Evolutionary conservation across 1,140 invertebrate genomes (phyloP).

Genomic region (Ips typographus): DNA sequence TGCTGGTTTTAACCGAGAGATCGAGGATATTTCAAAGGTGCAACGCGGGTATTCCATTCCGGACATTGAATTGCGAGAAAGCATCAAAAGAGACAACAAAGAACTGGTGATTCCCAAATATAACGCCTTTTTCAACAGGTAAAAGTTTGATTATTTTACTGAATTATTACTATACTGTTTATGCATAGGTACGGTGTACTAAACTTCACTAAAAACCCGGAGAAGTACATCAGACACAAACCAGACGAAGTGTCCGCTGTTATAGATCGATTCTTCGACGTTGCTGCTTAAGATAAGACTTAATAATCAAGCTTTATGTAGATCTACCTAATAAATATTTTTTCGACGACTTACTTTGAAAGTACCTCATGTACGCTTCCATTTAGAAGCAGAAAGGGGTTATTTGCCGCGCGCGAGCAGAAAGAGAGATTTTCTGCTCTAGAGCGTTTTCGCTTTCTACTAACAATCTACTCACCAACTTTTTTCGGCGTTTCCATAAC

Average conservation of each 20-base stretch:
- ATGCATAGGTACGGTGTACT: conserved; percentile 63
- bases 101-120: conserved; percentile 84
- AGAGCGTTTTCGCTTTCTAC: too few relatives aligned
- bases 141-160: conserved; percentile 31
- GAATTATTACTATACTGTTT: background rate
- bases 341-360: too few relatives aligned
- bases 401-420: too few relatives aligned
- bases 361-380: too few relatives aligned
- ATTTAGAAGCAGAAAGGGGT: too few relatives aligned
- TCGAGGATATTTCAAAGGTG: conserved; percentile 82
- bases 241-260: conserved; percentile 78
- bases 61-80: conserved; percentile 82
- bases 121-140: conserved; percentile 74
- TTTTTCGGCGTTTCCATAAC: too few relatives aligned
- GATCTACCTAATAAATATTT: too few relatives aligned
- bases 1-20: conserved; percentile 90
- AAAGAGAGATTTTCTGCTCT: too few relatives aligned
- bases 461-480: too few relatives aligned
- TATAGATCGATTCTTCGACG: conserved; percentile 86
- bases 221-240: conserved; percentile 93
- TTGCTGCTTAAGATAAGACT: conserved; percentile 58
- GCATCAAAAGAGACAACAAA: conserved; percentile 82
- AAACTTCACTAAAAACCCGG: conserved; percentile 88
- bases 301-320: too few relatives aligned
- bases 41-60: conserved; percentile 93